phyloP scores from a whole-genome alignment of 2,888 invertebrate genomes.

The Tortricodes alternella region DNA sequence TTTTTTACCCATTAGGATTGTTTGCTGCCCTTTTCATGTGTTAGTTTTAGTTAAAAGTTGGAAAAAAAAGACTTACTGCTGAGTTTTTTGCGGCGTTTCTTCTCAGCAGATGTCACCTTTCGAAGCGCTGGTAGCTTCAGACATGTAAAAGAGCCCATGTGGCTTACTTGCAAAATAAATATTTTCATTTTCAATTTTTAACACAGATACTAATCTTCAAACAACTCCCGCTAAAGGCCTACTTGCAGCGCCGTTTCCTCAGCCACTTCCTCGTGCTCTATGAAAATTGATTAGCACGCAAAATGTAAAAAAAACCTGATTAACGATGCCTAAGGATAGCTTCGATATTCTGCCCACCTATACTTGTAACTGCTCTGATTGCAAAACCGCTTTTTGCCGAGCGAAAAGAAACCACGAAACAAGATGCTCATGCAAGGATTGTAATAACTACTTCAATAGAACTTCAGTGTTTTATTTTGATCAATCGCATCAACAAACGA shows the following conservation, averaged over 20 bases:
- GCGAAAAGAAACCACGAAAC: slow-evolving; percentile 37
- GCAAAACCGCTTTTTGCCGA: slow-evolving; percentile 48
- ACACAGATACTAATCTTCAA: no score
- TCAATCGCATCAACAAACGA: not conserved
- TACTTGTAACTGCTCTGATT: slow-evolving; percentile 43
- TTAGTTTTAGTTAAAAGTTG: no score
- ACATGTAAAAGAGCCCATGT: no score
- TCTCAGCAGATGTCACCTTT: no score
- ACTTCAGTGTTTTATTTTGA: slow-evolving; percentile 35
- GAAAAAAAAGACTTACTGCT: no score
- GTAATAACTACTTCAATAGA: slow-evolving; percentile 32
- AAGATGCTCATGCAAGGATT: slow-evolving; percentile 36
- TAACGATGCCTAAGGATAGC: slow-evolving; percentile 37
- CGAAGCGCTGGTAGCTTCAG: no score
- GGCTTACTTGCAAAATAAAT: no score
- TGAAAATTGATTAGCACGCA: not conserved
- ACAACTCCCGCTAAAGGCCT: no score
- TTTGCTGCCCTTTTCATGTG: no score
- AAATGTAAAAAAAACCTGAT: not conserved
- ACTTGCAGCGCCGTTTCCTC: not conserved
- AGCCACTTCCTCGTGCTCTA: not conserved
- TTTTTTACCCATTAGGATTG: no score
- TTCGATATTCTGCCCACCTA: not conserved
- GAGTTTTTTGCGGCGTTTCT: no score
- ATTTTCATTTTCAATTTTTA: no score